Conservation (phyloP, 1,140 invertebrate species). For the Tetraneura akinire region DNA sequence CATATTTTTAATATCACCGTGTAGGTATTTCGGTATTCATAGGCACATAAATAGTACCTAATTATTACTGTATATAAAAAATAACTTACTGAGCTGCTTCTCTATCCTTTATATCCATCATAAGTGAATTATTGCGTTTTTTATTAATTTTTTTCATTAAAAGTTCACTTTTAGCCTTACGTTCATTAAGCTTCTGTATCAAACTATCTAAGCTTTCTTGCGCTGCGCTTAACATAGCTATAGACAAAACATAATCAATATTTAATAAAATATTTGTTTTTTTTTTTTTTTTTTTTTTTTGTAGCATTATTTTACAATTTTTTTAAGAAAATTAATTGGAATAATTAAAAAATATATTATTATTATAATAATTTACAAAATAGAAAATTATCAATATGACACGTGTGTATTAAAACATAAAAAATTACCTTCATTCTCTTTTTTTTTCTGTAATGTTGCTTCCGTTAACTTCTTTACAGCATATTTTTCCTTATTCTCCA, state of each 20-base stretch:
- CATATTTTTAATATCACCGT: too few species aligned
- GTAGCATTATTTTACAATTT: too few species aligned
- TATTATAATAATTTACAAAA: too few species aligned
- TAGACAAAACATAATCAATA: background rate
- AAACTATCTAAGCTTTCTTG: constrained; percentile 27
- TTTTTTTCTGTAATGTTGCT: constrained; percentile 23
- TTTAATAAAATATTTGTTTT: too few species aligned
- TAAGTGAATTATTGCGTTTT: constrained; percentile 10
- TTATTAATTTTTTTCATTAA: constrained; percentile 24
- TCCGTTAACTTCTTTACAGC: constrained; percentile 18
- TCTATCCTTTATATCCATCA: background rate
- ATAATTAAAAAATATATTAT: too few species aligned
- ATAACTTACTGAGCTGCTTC: constrained; percentile 24
- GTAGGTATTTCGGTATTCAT: too few species aligned
- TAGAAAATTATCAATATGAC: too few species aligned
- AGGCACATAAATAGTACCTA: too few species aligned
- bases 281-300: too few species aligned
- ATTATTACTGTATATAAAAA: too few species aligned
- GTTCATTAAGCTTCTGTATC: constrained; percentile 27
- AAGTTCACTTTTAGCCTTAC: constrained; percentile 21
- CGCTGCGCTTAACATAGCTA: constrained; percentile 5
- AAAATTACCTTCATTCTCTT: constrained; percentile 17
- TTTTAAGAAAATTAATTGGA: too few species aligned
- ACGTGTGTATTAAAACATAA: background rate
- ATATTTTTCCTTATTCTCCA: constrained; percentile 29